These are phyloP conservation scores for Aphis craccivora DNA, from an alignment of 1,140 invertebrate species.

Conservation along the genomic window DNA sequence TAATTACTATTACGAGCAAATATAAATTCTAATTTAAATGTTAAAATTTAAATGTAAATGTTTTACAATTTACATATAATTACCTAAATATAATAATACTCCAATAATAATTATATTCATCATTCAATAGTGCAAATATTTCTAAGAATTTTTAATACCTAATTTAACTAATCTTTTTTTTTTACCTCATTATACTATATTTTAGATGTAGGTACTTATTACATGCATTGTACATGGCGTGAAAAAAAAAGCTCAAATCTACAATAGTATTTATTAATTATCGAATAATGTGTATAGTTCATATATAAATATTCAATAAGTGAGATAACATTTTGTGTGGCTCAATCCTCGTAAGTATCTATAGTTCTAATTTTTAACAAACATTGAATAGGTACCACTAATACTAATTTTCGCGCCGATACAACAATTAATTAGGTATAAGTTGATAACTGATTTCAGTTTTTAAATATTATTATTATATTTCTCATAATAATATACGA, in stretches of 20 bases:
- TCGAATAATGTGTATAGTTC: neutral
- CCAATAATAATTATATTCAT: neutral
- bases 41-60: too few species aligned
- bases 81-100: neutral
- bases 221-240: neutral
- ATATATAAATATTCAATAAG: neutral
- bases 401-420: neutral
- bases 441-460: neutral
- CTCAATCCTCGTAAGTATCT: neutral
- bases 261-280: neutral
- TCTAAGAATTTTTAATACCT: neutral
- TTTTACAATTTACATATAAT: neutral
- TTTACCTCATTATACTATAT: neutral
- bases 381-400: neutral
- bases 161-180: neutral
- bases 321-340: neutral
- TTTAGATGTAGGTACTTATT: neutral
- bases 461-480: neutral
- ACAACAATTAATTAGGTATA: neutral
- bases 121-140: neutral
- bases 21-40: neutral
- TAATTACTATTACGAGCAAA: neutral
- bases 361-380: constrained; percentile 6
- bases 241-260: neutral
- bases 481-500: neutral